phyloP scores from a whole-genome alignment of 2,113 vertebrate genomes.

The Prolemur simus region DNA sequence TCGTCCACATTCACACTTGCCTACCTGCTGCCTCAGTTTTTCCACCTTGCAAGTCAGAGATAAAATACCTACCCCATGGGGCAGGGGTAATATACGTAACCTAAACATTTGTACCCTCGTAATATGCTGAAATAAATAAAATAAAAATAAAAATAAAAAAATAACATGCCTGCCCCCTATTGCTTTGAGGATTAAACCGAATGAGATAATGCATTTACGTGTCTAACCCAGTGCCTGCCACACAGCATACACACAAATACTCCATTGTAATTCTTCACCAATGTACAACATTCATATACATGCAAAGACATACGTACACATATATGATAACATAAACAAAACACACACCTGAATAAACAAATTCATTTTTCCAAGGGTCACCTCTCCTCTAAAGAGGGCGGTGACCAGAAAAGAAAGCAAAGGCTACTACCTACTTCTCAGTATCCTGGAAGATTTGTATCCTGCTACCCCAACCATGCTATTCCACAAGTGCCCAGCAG shows the following conservation, averaged over 20 bases:
- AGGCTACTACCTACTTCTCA: not conserved
- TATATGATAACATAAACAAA: not conserved
- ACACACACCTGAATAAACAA: not conserved
- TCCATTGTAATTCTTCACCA: not conserved
- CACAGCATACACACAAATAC: not conserved
- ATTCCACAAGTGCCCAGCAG: slow-evolving; percentile 34
- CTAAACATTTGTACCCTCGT: too few species aligned
- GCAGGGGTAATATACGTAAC: too few species aligned
- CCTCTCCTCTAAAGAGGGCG: slow-evolving; percentile 3
- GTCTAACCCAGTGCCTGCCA: not conserved
- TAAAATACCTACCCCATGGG: not conserved
- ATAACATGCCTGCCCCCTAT: not conserved
- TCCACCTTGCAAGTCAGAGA: not conserved
- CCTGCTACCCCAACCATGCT: not conserved
- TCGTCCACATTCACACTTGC: not conserved
- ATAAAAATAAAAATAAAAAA: too few species aligned
- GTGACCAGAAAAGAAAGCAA: slow-evolving; percentile 19
- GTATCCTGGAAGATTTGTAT: not conserved
- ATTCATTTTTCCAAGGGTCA: not conserved
- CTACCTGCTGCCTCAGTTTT: not conserved
- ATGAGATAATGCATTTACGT: not conserved
- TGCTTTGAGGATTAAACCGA: not conserved
- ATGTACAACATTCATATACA: not conserved
- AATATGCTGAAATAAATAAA: too few species aligned
- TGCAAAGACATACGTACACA: not conserved